phyloP scores from a whole-genome alignment of 2,888 invertebrate species.

The Stenodema calcarata region DNA sequence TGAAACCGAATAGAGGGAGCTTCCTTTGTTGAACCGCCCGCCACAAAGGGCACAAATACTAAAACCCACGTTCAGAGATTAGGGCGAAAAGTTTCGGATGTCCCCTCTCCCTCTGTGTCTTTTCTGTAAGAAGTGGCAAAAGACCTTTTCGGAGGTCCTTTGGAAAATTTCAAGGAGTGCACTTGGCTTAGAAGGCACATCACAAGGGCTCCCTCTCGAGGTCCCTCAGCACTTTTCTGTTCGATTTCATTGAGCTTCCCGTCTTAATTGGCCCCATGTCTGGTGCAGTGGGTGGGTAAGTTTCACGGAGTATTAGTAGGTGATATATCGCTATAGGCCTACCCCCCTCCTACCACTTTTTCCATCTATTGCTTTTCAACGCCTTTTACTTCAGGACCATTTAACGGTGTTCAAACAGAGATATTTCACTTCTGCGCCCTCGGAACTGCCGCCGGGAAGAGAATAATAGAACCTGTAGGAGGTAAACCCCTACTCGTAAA shows the following conservation, averaged over 20 bases:
- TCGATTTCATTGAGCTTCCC: background rate
- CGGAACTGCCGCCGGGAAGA: background rate
- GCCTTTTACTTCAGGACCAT: constrained; percentile 14
- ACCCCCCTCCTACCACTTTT: background rate
- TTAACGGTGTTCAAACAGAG: constrained; percentile 23
- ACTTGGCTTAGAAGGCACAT: constrained; percentile 10
- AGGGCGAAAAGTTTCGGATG: background rate
- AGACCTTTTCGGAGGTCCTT: background rate
- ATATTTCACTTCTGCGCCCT: constrained; percentile 1
- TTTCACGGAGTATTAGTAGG: constrained; percentile 2
- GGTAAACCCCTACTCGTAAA: too few species aligned
- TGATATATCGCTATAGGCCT: constrained; percentile 9
- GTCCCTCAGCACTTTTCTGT: background rate
- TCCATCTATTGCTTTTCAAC: background rate
- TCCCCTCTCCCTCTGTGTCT: background rate
- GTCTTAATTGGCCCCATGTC: constrained; percentile 25
- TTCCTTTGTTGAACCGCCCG: background rate
- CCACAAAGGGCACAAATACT: constrained; percentile 24
- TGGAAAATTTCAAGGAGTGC: background rate
- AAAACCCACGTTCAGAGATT: background rate
- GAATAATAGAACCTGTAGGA: background rate
- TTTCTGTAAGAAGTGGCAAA: background rate
- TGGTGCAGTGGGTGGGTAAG: background rate
- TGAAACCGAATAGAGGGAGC: constrained; percentile 33
- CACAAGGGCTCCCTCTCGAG: background rate